Percentiles rank a stretch among this genome's conserved stretches.
Conservation (phyloP, 2,113 vertebrate species). For the Rhea americana region DNA sequence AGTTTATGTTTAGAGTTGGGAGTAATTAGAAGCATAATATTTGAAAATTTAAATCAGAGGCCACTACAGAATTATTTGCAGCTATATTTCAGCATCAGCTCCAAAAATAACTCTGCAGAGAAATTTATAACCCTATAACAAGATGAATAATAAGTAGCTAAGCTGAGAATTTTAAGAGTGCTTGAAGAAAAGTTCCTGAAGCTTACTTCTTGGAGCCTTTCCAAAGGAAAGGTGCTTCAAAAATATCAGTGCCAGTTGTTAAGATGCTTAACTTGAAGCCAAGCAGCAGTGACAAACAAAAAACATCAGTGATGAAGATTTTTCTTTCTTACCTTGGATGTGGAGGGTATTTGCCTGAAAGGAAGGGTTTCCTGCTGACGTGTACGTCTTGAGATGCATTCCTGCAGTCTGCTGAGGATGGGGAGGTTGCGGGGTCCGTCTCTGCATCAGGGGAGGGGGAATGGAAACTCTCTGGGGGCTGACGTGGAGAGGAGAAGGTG, state of each 20-base stretch:
- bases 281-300: neutral
- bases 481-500: constrained; percentile 80
- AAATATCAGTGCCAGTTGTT: neutral
- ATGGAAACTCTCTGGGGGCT: constrained; percentile 73
- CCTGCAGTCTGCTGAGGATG: constrained; percentile 66
- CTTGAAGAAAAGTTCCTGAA: neutral
- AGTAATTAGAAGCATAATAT: neutral
- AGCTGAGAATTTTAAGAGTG: neutral
- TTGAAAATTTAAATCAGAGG: neutral
- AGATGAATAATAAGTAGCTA: neutral
- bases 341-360: constrained; percentile 76
- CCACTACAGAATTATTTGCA: neutral
- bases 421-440: constrained; percentile 65
- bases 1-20: neutral
- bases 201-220: neutral
- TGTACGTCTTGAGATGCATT: constrained; percentile 72
- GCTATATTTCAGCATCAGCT: neutral
- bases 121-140: accelerated
- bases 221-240: neutral
- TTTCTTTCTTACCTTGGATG: constrained; percentile 75
- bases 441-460: constrained; percentile 70
- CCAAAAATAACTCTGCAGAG: neutral
- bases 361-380: constrained; percentile 61
- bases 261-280: neutral
- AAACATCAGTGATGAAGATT: neutral